These are phyloP conservation scores for Pagrus major DNA, from an alignment of 2,113 vertebrate genomes.

Conservation along the genomic window DNA sequence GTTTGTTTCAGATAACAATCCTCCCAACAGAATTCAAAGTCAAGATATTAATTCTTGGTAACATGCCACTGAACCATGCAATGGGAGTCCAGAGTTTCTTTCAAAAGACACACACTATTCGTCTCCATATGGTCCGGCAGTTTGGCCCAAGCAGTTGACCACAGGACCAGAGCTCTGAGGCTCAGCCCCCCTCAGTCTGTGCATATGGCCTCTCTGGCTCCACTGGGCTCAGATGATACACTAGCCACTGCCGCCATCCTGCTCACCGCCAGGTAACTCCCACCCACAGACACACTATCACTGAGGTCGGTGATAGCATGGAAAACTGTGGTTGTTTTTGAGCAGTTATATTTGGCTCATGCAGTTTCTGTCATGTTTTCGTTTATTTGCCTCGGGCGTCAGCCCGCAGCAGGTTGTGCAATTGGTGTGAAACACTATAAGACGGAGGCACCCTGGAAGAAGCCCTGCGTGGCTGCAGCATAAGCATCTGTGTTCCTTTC, in stretches of 20 bases:
- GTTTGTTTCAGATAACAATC: no score
- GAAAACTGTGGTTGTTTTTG: constrained; percentile 49
- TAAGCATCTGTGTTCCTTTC: constrained; percentile 12
- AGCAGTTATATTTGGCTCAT: constrained; percentile 64
- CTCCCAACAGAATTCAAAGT: neutral
- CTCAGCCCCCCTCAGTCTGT: constrained; percentile 41
- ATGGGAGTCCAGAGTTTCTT: constrained; percentile 12
- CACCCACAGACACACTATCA: constrained; percentile 40
- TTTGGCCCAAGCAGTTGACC: constrained; percentile 52
- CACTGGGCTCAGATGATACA: constrained; percentile 45
- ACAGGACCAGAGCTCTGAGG: constrained; percentile 51
- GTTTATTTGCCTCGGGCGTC: constrained; percentile 61
- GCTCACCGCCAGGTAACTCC: constrained; percentile 54
- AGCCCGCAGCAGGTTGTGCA: constrained; percentile 38
- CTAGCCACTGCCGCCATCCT: constrained; percentile 12
- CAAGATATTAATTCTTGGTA: constrained; percentile 8
- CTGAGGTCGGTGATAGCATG: constrained; percentile 20
- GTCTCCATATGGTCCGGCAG: constrained; percentile 62
- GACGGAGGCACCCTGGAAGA: constrained; percentile 1
- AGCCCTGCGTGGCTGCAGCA: neutral
- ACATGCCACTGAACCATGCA: constrained; percentile 12
- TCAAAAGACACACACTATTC: constrained; percentile 47
- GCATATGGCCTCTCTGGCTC: constrained; percentile 66
- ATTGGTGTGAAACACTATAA: constrained; percentile 51
- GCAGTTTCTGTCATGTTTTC: constrained; percentile 68